A percentile compares a stretch with the other conserved stretches of the same genome.
These are phyloP conservation scores for Porites divaricata DNA, from an alignment of 92 coral and sea anemone genomes.

Conservation along the genomic window DNA sequence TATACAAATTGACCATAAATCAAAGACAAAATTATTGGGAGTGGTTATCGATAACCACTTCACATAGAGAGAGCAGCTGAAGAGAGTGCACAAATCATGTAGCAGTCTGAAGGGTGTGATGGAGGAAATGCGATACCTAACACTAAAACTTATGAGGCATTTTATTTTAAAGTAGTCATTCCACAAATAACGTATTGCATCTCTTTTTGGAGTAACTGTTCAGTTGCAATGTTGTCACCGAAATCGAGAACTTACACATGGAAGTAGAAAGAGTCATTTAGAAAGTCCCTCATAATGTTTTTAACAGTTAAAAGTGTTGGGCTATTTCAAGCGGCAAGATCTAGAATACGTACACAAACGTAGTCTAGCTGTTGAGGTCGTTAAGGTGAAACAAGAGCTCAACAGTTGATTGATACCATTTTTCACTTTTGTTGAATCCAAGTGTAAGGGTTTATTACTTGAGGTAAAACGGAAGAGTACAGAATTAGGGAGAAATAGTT, in stretches of 20 bases:
- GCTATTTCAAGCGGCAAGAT: slow-evolving; percentile 31
- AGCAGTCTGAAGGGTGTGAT: slow-evolving; percentile 8
- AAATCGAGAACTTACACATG: slow-evolving; percentile 31
- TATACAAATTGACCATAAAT: slow-evolving; percentile 13
- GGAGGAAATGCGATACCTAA: not conserved
- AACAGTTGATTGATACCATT: not conserved
- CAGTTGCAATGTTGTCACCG: slow-evolving; percentile 17
- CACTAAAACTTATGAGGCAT: slow-evolving; percentile 15
- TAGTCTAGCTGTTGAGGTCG: slow-evolving; percentile 33
- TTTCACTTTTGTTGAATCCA: slow-evolving; percentile 2
- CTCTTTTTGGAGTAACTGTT: slow-evolving; percentile 26
- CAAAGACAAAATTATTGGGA: slow-evolving; percentile 34
- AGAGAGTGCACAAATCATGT: slow-evolving; percentile 10
- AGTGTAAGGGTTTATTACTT: slow-evolving; percentile 16
- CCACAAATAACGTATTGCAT: slow-evolving; percentile 26
- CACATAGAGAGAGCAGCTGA: slow-evolving; percentile 18
- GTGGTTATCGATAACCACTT: not conserved
- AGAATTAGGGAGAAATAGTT: slow-evolving; percentile 22
- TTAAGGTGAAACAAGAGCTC: slow-evolving; percentile 16
- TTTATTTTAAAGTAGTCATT: slow-evolving; percentile 21
- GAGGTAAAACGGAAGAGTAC: slow-evolving; percentile 16
- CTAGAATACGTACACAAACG: slow-evolving; percentile 26
- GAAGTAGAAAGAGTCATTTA: slow-evolving; percentile 11
- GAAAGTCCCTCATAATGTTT: not conserved
- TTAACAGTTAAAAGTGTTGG: slow-evolving; percentile 25